Percentiles rank a stretch among this genome's conserved stretches.
phyloP scores from a whole-genome alignment of 2,113 vertebrate genomes.

The Scophthalmus maximus region DNA sequence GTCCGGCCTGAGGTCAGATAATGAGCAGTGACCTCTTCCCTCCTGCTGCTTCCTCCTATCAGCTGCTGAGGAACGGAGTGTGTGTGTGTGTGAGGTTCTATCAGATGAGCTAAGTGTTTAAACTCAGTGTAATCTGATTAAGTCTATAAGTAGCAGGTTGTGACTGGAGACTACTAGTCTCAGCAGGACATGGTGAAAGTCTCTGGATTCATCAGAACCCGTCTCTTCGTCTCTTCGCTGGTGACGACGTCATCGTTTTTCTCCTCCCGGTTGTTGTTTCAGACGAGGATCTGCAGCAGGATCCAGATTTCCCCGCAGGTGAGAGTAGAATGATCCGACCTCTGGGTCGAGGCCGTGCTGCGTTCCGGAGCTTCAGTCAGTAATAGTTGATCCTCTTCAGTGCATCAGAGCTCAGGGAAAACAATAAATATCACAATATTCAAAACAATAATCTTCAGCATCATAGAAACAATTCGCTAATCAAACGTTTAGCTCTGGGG shows the following conservation, averaged over 20 bases:
- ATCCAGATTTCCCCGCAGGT: conserved; percentile 28
- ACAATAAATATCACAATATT: too few relatives aligned
- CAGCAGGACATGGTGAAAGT: neutral
- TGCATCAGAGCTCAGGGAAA: too few relatives aligned
- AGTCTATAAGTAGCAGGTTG: conserved; percentile 59
- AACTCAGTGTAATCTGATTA: conserved; percentile 66
- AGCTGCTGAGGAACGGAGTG: neutral
- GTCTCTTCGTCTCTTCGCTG: neutral
- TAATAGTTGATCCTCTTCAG: too few relatives aligned
- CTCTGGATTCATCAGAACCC: neutral
- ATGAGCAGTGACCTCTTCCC: neutral
- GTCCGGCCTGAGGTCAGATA: neutral
- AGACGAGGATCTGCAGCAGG: neutral
- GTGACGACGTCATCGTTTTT: too few relatives aligned
- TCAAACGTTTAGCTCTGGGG: neutral
- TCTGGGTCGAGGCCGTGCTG: neutral
- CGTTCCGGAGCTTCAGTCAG: too few relatives aligned
- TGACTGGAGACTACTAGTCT: neutral
- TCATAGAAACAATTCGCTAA: neutral
- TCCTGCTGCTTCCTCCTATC: neutral
- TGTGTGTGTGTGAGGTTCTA: too few relatives aligned
- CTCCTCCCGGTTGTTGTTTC: neutral
- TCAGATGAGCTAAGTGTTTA: conserved; percentile 15
- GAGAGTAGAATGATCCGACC: neutral
- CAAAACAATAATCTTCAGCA: too few relatives aligned